Base-by-base conservation (phyloP, 2,888 invertebrate species). In the Stratiomys singularior region DNA sequence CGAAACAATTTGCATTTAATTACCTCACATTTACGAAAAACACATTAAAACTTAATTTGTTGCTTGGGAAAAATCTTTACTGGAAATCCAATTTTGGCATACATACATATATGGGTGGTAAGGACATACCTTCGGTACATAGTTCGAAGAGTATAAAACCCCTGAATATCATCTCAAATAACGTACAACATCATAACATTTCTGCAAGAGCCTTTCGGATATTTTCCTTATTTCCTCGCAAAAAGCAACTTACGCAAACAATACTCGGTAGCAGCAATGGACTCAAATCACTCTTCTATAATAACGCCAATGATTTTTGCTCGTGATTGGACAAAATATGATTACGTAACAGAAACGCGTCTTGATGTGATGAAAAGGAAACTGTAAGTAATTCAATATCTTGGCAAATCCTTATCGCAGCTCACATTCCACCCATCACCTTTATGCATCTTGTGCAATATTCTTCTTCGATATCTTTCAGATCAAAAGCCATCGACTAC, bases 251-350 rank as follows among this genome's bases (percentile, higher is more conserved):
- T 4, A 60, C 21, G 60, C 23, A 60, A 25, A 60, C 21, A 60
- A 25, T 60, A 7, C 18, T 23, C 5, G 25, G 18, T 21, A 25
- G 1, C 5, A 66, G 21, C 44, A n/a, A 69, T 69, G 46, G n/a
- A 69, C 13, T 46, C 47, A 9, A 9, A 25, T 30, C 69, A 25
- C 23, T 25, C 15, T 9, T 47, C 47, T 5, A 1, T 46, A 21
- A 47, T 69, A 25, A 69, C 25, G 4, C 47, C 69, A 13, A 69
- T 69, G 69, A 44, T 15, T 69, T 69, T 69, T 25, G 69, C 69
- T 13, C 69, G 69, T 69, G 69, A 69, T 69, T 69, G 69, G 69
- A 69, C 69, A 11, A 69, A 69, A 69, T 69, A 69, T 46, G 69
- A 69, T 47, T 69, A 69, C 27, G 27, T 47, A 69, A 47, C 23